Evolutionary conservation across 2,797 vertebrate genomes (phyloP), one percentile per base, ranked within the genome.

Genomic region (Nannoperca obscura): DNA sequence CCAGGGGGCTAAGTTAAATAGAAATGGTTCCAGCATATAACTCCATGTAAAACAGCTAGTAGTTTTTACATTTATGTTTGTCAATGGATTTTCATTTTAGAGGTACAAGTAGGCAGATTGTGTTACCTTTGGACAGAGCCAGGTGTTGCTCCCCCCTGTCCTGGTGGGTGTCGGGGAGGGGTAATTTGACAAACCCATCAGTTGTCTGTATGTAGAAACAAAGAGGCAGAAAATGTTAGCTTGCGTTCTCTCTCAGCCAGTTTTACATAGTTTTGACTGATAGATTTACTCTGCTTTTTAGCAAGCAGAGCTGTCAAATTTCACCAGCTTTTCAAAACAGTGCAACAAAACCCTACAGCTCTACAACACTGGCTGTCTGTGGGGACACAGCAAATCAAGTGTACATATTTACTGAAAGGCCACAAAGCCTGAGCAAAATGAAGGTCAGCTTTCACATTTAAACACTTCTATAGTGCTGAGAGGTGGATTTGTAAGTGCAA

Each of bases 201-300:
- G 32, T 5, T 32, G 32, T 32, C 32, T 32, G 32, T 32, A 5
- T 32, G 32, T 32, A 32, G 32, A 32, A 32, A 32, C 32, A 32
- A 32, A 32, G 32, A 5, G 32, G 32, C 32, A 32, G 32, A 32
- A 32, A 32, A 32, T 6, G 32, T 32, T 32, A 32, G 32, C 32
- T 32, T 32, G 32, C 32, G 1, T 32, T 32, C 40, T 70, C 46
- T 62, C 55, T 27, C 27, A 68, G 19, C 44, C 58, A 59, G 24
- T 74, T 84, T 78, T 78, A 76, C 74, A 74, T 71, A 71, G 72
- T n/a, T 11, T 53, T 78, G 71, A 78, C 68, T 83, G 72, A 81
- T 62, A 83, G 46, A 57, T 84, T 67, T 52, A 53, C 59, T 68
- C 36, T 53, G 20, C 71, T 72, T 76, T 83, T 78, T 72, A 78